These are phyloP conservation scores for Lucilia cuprina DNA, from an alignment of 1,140 invertebrate genomes.

Conservation along the genomic window DNA sequence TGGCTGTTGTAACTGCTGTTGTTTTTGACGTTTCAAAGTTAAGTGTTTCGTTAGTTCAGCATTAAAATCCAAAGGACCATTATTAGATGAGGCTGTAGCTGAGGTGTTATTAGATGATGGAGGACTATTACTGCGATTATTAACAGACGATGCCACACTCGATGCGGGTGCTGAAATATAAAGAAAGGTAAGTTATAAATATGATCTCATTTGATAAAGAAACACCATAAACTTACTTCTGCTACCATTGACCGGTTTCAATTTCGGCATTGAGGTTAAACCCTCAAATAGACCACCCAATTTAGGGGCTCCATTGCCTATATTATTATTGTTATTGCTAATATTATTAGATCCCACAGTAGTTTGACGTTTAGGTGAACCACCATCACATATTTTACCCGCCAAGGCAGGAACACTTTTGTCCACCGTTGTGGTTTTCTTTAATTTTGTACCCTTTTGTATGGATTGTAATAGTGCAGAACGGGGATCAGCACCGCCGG, in stretches of 20 bases:
- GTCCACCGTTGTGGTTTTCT: constrained; percentile 88
- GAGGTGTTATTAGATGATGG: constrained; percentile 37
- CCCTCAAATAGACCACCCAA: constrained; percentile 84
- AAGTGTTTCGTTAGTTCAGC: constrained; percentile 60
- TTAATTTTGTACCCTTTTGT: constrained; percentile 79
- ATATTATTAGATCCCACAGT: constrained; percentile 56
- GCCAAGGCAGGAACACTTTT: constrained; percentile 81
- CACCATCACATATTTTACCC: constrained; percentile 64
- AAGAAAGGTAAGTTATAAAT: not conserved
- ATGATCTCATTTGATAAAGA: not conserved
- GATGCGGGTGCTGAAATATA: constrained; percentile 30
- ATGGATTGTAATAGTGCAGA: constrained; percentile 81
- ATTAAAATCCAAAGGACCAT: constrained; percentile 60
- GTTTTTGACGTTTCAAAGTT: constrained; percentile 60
- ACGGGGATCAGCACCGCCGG: constrained; percentile 68
- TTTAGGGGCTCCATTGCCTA: constrained; percentile 65
- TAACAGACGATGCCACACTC: constrained; percentile 32
- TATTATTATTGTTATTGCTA: constrained; percentile 57
- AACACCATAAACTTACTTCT: constrained; percentile 47
- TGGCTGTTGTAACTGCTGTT: constrained; percentile 49
- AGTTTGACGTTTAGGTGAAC: constrained; percentile 54
- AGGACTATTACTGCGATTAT: constrained; percentile 50
- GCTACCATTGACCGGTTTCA: constrained; percentile 76
- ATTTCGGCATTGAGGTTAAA: constrained; percentile 78
- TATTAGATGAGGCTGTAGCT: constrained; percentile 40